Base-by-base conservation (phyloP, 2,113 vertebrate genomes). In the Galemys pyrenaicus region DNA sequence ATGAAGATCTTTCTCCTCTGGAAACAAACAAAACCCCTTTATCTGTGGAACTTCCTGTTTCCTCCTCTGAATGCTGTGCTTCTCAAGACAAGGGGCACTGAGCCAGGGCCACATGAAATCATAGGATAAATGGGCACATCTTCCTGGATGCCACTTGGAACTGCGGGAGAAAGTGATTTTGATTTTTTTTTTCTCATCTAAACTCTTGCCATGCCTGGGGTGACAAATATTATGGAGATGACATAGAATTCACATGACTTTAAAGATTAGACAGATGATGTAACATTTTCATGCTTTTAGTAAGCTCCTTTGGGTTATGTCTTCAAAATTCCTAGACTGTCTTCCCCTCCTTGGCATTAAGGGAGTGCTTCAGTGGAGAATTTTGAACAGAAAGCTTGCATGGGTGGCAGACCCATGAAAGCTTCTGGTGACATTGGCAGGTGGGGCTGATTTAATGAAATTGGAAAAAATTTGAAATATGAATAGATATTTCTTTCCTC, bases 1-100 rank as follows among this genome's bases (percentile, higher is more conserved):
- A 85, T 85, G 96, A 96, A 94, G 90, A 91, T 93, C 73, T 68
- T 87, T 94, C 60, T 94, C 87, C 46, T n/a, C n/a, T 68, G 80
- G 71, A 96, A 96, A 87, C 87, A 92, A 94, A 96, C 94, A 97
- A 93, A 97, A 89, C 44, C 80, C 75, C 62, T 96, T 95, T 97
- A 96, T 97, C 94, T 87, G 78, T 70, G 93, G 67, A 89, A 71
- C 84, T 93, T 97, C 95, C 97, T 87, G 85, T 87, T 96, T 96
- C 92, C 92, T 94, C 84, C 51, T 15, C 71, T 81, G 60, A 92
- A 83, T 93, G 46, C 71, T 9, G 32, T 84, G 54, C 70, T 87
- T 95, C 62, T 91, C 89, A 71, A n/a, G 54, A 84, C 46, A 28
- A 0, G n/a, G 73, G 89, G 90, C 84, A 0, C 60, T 65, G 32